phyloP scores from a whole-genome alignment of 2,113 vertebrate genomes.

The Cyanoderma ruficeps region DNA sequence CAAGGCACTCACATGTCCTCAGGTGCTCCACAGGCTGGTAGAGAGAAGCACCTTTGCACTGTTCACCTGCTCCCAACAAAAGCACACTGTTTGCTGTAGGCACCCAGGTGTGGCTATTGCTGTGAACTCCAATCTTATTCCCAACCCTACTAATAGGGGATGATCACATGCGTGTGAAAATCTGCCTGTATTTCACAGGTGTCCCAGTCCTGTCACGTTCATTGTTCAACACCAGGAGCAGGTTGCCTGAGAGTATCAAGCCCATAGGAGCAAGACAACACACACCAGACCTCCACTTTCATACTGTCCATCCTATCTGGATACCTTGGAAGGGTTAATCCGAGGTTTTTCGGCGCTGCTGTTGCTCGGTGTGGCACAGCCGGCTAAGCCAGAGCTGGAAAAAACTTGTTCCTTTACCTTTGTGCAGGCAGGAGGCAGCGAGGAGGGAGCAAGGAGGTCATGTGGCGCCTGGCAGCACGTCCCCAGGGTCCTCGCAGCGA shows the following conservation, averaged over 20 bases:
- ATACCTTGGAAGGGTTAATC: background rate
- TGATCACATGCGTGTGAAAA: fast-evolving
- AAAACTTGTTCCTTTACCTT: background rate
- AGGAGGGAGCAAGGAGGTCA: background rate
- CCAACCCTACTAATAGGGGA: fast-evolving
- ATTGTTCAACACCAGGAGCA: background rate
- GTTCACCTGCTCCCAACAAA: background rate
- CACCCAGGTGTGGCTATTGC: background rate
- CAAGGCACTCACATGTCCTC: background rate
- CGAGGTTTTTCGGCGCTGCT: background rate
- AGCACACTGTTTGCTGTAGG: background rate
- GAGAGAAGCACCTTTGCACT: background rate
- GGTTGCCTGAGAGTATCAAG: background rate
- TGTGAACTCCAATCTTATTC: background rate
- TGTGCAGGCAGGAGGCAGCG: background rate
- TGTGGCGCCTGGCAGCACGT: background rate
- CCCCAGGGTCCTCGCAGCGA: background rate
- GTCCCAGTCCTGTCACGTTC: background rate
- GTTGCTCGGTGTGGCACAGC: background rate
- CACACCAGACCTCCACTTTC: fast-evolving
- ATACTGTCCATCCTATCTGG: background rate
- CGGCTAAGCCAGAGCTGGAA: background rate
- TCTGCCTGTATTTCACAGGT: fast-evolving
- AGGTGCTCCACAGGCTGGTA: background rate
- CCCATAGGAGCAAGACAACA: background rate